Percentiles rank a stretch among this genome's conserved stretches.
Evolutionary conservation across 1,140 invertebrate genomes (phyloP).

Genomic region (Leptestheria dahalacensis): DNA sequence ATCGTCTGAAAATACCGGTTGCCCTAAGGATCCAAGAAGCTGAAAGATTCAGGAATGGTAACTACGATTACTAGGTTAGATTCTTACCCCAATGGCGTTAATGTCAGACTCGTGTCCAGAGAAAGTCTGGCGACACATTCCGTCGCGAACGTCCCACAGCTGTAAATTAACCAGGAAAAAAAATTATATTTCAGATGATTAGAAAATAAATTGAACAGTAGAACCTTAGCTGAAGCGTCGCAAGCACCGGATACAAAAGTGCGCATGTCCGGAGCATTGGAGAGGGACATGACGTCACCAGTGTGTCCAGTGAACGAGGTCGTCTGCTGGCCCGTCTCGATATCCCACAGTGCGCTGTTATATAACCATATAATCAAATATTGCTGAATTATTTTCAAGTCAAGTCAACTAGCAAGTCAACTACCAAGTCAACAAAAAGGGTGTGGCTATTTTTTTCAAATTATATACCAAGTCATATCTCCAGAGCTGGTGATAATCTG

Average conservation of each 20-base stretch:
- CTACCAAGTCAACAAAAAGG: no score
- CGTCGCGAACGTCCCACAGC: constrained; percentile 94
- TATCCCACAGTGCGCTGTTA: constrained; percentile 91
- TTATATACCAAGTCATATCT: constrained; percentile 86
- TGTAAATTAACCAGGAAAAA: constrained; percentile 24
- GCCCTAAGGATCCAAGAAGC: no score
- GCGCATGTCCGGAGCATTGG: constrained; percentile 83
- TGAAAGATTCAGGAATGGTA: no score
- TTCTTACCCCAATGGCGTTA: constrained; percentile 85
- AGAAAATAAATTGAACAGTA: background rate
- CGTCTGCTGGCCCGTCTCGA: constrained; percentile 94
- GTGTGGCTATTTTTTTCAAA: no score
- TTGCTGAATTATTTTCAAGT: no score
- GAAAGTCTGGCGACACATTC: constrained; percentile 94
- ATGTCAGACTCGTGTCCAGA: constrained; percentile 97
- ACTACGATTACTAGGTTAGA: no score
- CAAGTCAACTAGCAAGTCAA: no score
- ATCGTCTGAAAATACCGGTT: no score
- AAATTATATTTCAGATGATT: background rate
- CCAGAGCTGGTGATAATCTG: constrained; percentile 97
- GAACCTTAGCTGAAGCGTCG: constrained; percentile 86
- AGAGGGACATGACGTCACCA: constrained; percentile 95
- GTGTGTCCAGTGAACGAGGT: constrained; percentile 94
- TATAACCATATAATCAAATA: constrained; percentile 23
- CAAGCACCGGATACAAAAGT: constrained; percentile 96